Conservation (phyloP, 2,888 invertebrate species). For the Tetranychus truncatus region DNA sequence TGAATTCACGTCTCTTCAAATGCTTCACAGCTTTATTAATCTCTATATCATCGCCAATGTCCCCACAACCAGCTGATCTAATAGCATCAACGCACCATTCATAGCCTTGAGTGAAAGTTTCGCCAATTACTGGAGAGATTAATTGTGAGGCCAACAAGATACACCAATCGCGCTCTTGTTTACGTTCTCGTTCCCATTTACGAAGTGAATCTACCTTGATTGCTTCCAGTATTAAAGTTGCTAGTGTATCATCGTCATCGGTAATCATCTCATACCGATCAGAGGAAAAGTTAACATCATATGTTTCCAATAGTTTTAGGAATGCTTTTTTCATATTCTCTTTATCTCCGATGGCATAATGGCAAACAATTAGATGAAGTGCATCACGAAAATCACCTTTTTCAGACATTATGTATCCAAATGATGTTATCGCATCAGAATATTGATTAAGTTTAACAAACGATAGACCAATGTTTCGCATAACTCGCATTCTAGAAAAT, state of each 20-base stretch:
- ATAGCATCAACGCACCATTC: conserved; percentile 74
- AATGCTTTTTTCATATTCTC: conserved; percentile 87
- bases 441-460: conserved; percentile 91
- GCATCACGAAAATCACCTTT: conserved; percentile 65
- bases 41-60: conserved; percentile 67
- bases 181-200: conserved; percentile 49
- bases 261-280: neutral
- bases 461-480: conserved; percentile 88
- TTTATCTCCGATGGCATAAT: conserved; percentile 68
- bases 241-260: conserved; percentile 9
- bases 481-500: conserved; percentile 61
- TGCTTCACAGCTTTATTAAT: conserved; percentile 73
- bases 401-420: conserved; percentile 95
- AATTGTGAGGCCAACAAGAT: conserved; percentile 69
- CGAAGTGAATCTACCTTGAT: conserved; percentile 58
- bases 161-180: conserved; percentile 55
- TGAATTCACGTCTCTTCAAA: conserved; percentile 58
- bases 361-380: conserved; percentile 69
- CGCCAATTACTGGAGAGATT: conserved; percentile 65
- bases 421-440: conserved; percentile 82
- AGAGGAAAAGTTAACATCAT: neutral
- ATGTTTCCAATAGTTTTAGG: conserved; percentile 56
- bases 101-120: conserved; percentile 37
- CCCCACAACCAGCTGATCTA: conserved; percentile 65
- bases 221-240: conserved; percentile 32